A percentile compares a stretch with the other conserved stretches of the same genome.
Evolutionary conservation across 2,113 vertebrate species (phyloP).

Genomic region (Corythornis vintsioides): DNA sequence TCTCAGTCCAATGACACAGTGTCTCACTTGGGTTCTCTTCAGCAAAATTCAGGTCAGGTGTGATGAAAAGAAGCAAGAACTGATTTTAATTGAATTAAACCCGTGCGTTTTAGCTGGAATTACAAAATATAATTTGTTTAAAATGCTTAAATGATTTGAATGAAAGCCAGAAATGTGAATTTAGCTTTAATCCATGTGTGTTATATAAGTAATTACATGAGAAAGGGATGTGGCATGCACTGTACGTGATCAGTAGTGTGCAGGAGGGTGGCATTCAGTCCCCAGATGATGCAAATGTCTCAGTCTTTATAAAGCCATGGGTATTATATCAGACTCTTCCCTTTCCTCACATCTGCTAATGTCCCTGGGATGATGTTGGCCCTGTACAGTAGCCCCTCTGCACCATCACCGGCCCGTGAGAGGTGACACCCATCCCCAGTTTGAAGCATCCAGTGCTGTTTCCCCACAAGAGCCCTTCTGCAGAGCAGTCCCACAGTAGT

Average conservation of each 20-base stretch:
- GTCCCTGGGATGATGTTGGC: background rate
- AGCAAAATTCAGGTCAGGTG: background rate
- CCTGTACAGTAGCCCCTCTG: background rate
- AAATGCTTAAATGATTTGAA: constrained; percentile 35
- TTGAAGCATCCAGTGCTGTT: background rate
- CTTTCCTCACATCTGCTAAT: background rate
- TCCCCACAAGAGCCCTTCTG: background rate
- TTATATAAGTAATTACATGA: background rate
- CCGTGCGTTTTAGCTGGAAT: constrained; percentile 18
- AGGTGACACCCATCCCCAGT: background rate
- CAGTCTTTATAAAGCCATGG: background rate
- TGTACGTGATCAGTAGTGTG: background rate
- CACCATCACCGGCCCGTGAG: background rate
- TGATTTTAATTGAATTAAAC: constrained; percentile 21
- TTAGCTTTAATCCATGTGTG: background rate
- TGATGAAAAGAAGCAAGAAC: background rate
- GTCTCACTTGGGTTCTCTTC: background rate
- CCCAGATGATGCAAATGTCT: background rate
- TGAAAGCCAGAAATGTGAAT: background rate
- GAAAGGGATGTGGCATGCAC: background rate
- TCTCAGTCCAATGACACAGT: background rate
- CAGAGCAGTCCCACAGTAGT: background rate
- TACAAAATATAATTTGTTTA: constrained; percentile 33
- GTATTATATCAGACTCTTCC: background rate
- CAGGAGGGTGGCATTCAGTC: background rate